Percentiles rank a stretch among this genome's conserved stretches.
These are phyloP conservation scores for Paracanthobrama guichenoti DNA, from an alignment of 2,113 vertebrate species.

Conservation along the genomic window DNA sequence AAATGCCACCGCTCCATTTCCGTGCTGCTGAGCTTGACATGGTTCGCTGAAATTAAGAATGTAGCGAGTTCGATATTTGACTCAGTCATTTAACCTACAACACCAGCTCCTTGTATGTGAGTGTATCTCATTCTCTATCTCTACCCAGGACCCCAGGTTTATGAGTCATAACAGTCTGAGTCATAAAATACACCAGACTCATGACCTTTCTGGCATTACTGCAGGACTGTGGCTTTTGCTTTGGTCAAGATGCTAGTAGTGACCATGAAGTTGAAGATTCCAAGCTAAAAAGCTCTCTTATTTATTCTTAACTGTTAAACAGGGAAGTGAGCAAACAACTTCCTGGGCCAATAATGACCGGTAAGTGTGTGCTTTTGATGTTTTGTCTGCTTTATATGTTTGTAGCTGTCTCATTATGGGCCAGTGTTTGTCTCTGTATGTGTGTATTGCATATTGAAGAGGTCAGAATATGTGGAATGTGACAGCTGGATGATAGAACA, in stretches of 20 bases:
- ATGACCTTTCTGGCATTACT: conserved; percentile 11
- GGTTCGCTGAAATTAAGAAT: conserved; percentile 3
- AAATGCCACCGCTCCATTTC: not conserved
- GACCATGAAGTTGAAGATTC: conserved; percentile 10
- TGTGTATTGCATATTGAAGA: conserved; percentile 45
- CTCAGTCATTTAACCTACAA: conserved; percentile 17
- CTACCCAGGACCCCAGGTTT: not conserved
- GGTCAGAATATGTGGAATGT: conserved; percentile 52
- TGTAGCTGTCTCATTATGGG: conserved; percentile 7
- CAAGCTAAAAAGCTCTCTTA: not conserved
- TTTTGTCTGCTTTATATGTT: not conserved
- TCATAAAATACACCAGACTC: conserved; percentile 27
- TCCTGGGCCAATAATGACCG: conserved; percentile 69
- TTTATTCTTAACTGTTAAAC: conserved; percentile 35
- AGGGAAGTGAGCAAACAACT: conserved; percentile 65
- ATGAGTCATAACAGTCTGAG: conserved; percentile 45
- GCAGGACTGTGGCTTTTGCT: conserved; percentile 44
- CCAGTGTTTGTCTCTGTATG: conserved; percentile 33
- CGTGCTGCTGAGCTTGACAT: conserved; percentile 21
- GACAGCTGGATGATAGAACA: conserved; percentile 48
- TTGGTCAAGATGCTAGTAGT: conserved; percentile 34
- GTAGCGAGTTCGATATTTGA: conserved; percentile 15
- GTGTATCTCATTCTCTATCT: not conserved
- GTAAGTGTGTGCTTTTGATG: conserved; percentile 58
- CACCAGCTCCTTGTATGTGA: conserved; percentile 20